A percentile compares a stretch with the other conserved stretches of the same genome.
These are phyloP conservation scores for Whitmania pigra DNA, from an alignment of 1,140 invertebrate species.

Conservation along the genomic window DNA sequence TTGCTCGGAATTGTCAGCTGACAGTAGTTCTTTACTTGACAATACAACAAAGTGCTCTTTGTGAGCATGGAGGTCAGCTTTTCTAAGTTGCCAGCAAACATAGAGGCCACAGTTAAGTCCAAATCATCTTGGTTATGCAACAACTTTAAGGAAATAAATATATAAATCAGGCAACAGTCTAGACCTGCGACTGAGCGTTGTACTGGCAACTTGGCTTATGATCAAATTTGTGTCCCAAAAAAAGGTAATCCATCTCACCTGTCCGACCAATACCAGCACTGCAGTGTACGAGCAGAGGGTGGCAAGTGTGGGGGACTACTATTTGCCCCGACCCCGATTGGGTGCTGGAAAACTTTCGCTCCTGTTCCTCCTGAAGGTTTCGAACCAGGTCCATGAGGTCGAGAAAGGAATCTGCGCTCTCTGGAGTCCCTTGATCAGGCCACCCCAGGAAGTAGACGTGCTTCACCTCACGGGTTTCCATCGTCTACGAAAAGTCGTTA, in stretches of 20 bases:
- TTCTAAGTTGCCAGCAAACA: too few species aligned
- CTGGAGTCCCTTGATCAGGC: slow-evolving; percentile 71
- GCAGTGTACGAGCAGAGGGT: slow-evolving; percentile 88
- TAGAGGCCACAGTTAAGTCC: too few species aligned
- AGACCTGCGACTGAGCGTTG: too few species aligned
- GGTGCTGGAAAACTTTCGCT: slow-evolving; percentile 33
- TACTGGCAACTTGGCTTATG: too few species aligned
- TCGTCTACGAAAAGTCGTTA: slow-evolving; percentile 52
- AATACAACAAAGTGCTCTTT: too few species aligned
- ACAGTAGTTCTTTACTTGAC: too few species aligned
- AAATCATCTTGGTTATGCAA: too few species aligned
- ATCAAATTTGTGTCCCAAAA: too few species aligned
- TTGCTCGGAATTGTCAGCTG: too few species aligned
- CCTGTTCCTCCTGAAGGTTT: slow-evolving; percentile 13
- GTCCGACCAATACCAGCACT: slow-evolving; percentile 92
- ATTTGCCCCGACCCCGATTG: slow-evolving; percentile 46
- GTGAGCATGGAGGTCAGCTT: too few species aligned
- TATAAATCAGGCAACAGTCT: too few species aligned
- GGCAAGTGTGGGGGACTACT: slow-evolving; percentile 66
- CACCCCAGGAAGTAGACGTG: slow-evolving; percentile 76
- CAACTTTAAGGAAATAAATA: too few species aligned
- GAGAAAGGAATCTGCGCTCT: slow-evolving; percentile 63
- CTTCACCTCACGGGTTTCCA: slow-evolving; percentile 60
- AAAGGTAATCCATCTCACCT: slow-evolving; percentile 50
- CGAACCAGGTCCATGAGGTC: slow-evolving; percentile 66